Evolutionary conservation across 2,797 vertebrate species (phyloP).

Genomic region (Phataginus tetradactyla): DNA sequence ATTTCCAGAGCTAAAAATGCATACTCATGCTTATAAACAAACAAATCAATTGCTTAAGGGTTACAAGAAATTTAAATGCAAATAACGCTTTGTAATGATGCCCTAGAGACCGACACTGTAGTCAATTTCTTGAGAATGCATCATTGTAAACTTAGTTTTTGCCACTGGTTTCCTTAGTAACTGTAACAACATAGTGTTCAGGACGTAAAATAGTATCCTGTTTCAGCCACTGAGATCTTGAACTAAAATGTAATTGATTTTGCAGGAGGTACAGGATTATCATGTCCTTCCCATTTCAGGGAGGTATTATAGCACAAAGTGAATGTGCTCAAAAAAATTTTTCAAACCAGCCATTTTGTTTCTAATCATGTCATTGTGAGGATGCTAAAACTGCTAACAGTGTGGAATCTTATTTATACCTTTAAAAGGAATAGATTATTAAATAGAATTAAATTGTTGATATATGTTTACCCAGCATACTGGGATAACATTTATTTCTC

Average conservation of each 20-base stretch:
- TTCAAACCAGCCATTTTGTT: constrained; percentile 76
- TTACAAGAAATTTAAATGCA: constrained; percentile 87
- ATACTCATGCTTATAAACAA: constrained; percentile 81
- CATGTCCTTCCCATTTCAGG: constrained; percentile 67
- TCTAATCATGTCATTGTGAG: constrained; percentile 70
- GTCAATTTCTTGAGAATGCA: constrained; percentile 84
- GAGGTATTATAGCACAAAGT: constrained; percentile 69
- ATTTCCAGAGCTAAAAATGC: constrained; percentile 60
- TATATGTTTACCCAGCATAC: constrained; percentile 24
- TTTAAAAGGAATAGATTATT: constrained; percentile 46
- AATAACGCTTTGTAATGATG: constrained; percentile 84
- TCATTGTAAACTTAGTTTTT: constrained; percentile 85
- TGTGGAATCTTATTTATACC: constrained; percentile 65
- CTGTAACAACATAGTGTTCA: constrained; percentile 85
- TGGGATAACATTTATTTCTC: constrained; percentile 46
- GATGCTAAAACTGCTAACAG: constrained; percentile 69
- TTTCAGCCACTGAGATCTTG: constrained; percentile 84
- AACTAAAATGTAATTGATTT: constrained; percentile 87
- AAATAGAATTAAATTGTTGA: constrained; percentile 40
- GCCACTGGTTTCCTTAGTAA: constrained; percentile 89
- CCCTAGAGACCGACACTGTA: constrained; percentile 82
- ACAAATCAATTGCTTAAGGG: constrained; percentile 85
- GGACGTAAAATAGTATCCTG: constrained; percentile 86
- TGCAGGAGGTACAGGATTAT: constrained; percentile 78
- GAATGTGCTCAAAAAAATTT: constrained; percentile 43